A percentile compares a stretch with the other conserved stretches of the same genome.
These are phyloP conservation scores for Drosophila peninsularis DNA, from an alignment of 2,888 invertebrate species.

Conservation along the genomic window DNA sequence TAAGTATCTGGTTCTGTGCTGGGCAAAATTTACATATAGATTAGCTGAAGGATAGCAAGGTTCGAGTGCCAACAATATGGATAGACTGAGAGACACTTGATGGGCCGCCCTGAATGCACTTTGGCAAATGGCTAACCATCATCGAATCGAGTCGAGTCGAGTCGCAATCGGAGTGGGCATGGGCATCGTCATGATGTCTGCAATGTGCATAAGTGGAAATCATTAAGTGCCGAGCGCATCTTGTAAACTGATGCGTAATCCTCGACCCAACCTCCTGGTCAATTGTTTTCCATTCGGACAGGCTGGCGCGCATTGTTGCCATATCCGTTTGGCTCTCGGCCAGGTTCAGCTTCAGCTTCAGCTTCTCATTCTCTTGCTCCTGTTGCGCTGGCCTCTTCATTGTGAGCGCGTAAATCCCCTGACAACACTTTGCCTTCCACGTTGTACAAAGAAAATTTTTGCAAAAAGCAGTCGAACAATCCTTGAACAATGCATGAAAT, in stretches of 20 bases:
- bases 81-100: slow-evolving; percentile 53
- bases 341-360: slow-evolving; percentile 24
- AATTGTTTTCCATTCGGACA: slow-evolving; percentile 65
- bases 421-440: slow-evolving; percentile 73
- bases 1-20: slow-evolving; percentile 39
- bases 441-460: slow-evolving; percentile 66
- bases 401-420: slow-evolving; percentile 72
- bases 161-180: slow-evolving; percentile 4
- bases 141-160: slow-evolving; percentile 17
- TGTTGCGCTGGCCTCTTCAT: slow-evolving; percentile 53
- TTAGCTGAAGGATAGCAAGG: slow-evolving; percentile 64
- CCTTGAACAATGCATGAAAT: slow-evolving; percentile 73
- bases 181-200: slow-evolving; percentile 57
- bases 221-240: slow-evolving; percentile 73
- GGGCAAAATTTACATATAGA: slow-evolving; percentile 75
- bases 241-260: slow-evolving; percentile 78
- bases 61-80: slow-evolving; percentile 10
- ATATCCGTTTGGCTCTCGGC: slow-evolving; percentile 64
- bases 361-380: background rate
- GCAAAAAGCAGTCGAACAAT: slow-evolving; percentile 67
- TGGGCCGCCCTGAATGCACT: slow-evolving; percentile 47
- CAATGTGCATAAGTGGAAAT: slow-evolving; percentile 77
- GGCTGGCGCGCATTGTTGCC: slow-evolving; percentile 63
- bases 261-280: slow-evolving; percentile 45
- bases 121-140: slow-evolving; percentile 49